Evolutionary conservation across 2,888 invertebrate genomes (phyloP).

Genomic region (Conomelus anceps): DNA sequence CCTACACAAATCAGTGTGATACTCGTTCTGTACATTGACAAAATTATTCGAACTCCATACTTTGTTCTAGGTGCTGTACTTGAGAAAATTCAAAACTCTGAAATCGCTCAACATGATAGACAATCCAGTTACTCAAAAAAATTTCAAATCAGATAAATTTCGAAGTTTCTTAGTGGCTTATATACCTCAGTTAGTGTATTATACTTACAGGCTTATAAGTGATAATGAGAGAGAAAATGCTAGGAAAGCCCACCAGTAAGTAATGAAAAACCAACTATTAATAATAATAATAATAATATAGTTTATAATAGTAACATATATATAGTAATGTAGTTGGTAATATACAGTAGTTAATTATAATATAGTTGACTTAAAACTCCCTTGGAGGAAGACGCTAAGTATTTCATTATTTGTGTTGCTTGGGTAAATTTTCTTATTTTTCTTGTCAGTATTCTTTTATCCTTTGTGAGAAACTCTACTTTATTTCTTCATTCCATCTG

Average conservation of each 20-base stretch:
- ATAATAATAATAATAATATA: too few relatives aligned
- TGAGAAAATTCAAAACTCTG: slow-evolving; percentile 60
- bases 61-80: slow-evolving; percentile 55
- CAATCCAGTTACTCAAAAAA: slow-evolving; percentile 56
- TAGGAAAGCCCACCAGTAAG: slow-evolving; percentile 50
- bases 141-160: slow-evolving; percentile 57
- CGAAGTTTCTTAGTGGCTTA: slow-evolving; percentile 63
- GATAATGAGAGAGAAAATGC: slow-evolving; percentile 53
- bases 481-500: too few relatives aligned
- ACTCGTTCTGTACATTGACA: background rate
- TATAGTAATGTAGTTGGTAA: too few relatives aligned
- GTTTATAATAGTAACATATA: too few relatives aligned
- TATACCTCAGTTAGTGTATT: slow-evolving; percentile 62
- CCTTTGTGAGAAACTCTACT: too few relatives aligned
- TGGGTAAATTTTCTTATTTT: too few relatives aligned
- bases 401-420: too few relatives aligned
- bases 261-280: background rate
- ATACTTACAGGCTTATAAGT: slow-evolving; percentile 64
- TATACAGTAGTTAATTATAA: too few relatives aligned
- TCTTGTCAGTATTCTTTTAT: too few relatives aligned
- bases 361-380: too few relatives aligned
- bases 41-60: slow-evolving; percentile 19
- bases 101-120: slow-evolving; percentile 69
- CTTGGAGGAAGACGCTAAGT: too few relatives aligned
- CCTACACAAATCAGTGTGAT: too few relatives aligned